Conservation (phyloP, 2,113 vertebrate genomes). For the Spea multiplicata region DNA sequence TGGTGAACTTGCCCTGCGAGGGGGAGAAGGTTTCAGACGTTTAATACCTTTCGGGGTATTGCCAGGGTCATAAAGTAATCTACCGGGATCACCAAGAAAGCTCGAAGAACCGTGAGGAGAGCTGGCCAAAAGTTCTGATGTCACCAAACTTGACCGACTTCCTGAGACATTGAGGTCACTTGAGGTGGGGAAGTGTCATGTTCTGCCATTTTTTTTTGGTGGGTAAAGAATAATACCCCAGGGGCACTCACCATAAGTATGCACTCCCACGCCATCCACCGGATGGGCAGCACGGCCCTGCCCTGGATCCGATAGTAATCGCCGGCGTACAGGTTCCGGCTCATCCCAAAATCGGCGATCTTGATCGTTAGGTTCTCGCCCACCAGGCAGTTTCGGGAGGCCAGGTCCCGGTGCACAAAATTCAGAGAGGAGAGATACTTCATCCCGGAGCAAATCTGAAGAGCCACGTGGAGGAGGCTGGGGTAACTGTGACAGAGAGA, state of each 20-base stretch:
- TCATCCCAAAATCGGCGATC: constrained; percentile 93
- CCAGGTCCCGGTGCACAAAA: constrained; percentile 87
- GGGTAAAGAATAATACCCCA: not conserved
- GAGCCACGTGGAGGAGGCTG: constrained; percentile 80
- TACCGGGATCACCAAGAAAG: too few species aligned
- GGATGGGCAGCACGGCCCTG: constrained; percentile 86
- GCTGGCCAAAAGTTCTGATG: too few species aligned
- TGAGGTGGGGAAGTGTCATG: too few species aligned
- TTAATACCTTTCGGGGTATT: too few species aligned
- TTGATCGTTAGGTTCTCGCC: constrained; percentile 86
- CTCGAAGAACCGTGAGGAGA: too few species aligned
- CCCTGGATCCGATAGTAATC: constrained; percentile 92
- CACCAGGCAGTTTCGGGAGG: constrained; percentile 87
- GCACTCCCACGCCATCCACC: constrained; percentile 97
- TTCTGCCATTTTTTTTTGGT: too few species aligned
- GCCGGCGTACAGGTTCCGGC: constrained; percentile 84
- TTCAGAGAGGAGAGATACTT: constrained; percentile 87
- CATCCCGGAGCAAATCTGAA: constrained; percentile 90
- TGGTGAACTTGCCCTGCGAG: constrained; percentile 86
- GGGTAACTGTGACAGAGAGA: constrained; percentile 69
- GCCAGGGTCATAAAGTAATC: too few species aligned
- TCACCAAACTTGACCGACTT: too few species aligned
- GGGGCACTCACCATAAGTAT: constrained; percentile 81
- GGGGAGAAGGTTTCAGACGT: not conserved
- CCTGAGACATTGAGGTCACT: too few species aligned